These are phyloP conservation scores for Cyclophora albipunctata DNA, from an alignment of 2,888 invertebrate genomes.

Conservation along the genomic window DNA sequence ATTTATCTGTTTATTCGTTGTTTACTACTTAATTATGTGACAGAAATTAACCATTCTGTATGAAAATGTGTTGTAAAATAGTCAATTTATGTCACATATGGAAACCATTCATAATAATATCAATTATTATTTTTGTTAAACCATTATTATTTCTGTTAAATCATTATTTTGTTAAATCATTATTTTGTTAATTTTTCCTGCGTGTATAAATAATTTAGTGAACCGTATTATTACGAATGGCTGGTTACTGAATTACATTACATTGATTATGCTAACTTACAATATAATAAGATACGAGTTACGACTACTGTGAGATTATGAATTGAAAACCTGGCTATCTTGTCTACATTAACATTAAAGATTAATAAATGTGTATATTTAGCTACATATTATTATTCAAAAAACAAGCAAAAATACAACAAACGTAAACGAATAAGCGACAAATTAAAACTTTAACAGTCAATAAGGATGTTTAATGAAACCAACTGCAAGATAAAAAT, in stretches of 20 bases:
- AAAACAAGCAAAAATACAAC: conserved; percentile 52
- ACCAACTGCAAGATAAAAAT: conserved; percentile 64
- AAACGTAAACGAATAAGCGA: conserved; percentile 59
- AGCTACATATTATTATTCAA: conserved; percentile 48
- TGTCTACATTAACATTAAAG: conserved; percentile 66
- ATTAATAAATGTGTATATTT: conserved; percentile 69
- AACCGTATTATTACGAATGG: conserved; percentile 27
- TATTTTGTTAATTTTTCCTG: too few relatives aligned
- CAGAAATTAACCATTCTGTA: conserved; percentile 36
- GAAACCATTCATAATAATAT: conserved; percentile 40
- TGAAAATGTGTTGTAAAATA: conserved; percentile 3
- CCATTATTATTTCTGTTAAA: too few relatives aligned
- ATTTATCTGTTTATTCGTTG: conserved; percentile 67
- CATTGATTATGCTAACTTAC: conserved; percentile 66
- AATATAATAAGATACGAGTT: conserved; percentile 51
- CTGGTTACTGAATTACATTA: conserved; percentile 55
- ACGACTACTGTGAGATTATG: conserved; percentile 58
- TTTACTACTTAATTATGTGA: conserved; percentile 48
- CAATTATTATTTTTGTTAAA: neutral
- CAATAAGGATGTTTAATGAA: conserved; percentile 71
- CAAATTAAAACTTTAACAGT: conserved; percentile 54
- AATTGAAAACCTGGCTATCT: conserved; percentile 76
- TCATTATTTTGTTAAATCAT: too few relatives aligned
- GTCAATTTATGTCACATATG: conserved; percentile 36
- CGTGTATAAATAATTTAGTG: too few relatives aligned